Evolutionary conservation across 2,888 invertebrate species (phyloP), one percentile per base, ranked within the genome.

Genomic region (Ophonus ardosiacus): DNA sequence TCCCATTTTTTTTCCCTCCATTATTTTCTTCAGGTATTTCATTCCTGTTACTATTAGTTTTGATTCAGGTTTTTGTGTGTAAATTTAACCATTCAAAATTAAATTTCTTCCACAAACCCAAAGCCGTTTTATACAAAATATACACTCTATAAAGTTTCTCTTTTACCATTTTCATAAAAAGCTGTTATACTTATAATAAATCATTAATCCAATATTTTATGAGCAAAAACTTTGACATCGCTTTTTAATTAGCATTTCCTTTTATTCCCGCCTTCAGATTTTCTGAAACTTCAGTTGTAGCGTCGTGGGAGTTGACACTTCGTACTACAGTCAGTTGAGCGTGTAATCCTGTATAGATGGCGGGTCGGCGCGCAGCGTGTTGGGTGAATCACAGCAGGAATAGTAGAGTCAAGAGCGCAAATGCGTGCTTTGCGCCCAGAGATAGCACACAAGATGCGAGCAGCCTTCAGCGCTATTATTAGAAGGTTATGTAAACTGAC

Each of bases 391-490:
- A 17, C 31, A 38, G 43, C 18, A 38, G 43, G n/a, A 71, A 17
- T 43, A 43, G 43, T 5, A 31, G 18, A n/a, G n/a, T n/a, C n/a
- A n/a, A n/a, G 18, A 31, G n/a, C n/a, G n/a, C 15, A 40, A 71
- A 71, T 43, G 71, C 40, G 43, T 71, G 40, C 10, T 40, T 71
- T 43, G 71, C 18, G 71, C 7, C 8, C 43, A 15, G 21, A 43
- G 71, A 71, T 71, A 71, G 43, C 43, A 43, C 68, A 31, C 40
- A 15, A 68, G 68, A 71, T n/a, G 38, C 31, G 13, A 8, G 7
- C 71, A 71, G 18, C 40, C 71, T 21, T 71, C 71, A 17, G 15
- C 17, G 71, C 43, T 71, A 71, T 71, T 71, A 71, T 71, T 43
- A 71, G 15, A 43, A 40, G 40, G 43, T 71, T 71, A 43, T 71